Conservation (phyloP, 2,797 vertebrate species). For the Synaphobranchus kaupii region DNA sequence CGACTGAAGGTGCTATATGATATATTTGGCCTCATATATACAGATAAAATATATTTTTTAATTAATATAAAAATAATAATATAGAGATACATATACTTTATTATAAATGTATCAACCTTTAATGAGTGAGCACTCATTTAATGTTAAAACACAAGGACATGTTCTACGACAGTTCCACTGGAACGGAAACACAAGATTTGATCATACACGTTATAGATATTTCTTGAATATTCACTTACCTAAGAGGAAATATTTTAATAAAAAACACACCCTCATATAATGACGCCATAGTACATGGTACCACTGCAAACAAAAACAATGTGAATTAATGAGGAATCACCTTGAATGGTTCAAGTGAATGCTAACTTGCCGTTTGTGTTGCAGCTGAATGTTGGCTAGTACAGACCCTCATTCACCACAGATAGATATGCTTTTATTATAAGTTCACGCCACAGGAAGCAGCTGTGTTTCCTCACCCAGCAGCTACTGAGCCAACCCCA, state of each 20-base stretch:
- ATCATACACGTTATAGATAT: background rate
- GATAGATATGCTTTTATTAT: background rate
- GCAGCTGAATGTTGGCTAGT: background rate
- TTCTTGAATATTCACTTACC: background rate
- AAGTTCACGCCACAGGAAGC: background rate
- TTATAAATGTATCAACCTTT: too few relatives aligned
- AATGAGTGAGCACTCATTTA: too few relatives aligned
- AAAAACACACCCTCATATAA: background rate
- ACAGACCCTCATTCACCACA: background rate
- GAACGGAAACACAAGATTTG: background rate
- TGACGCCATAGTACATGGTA: background rate
- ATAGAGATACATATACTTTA: background rate
- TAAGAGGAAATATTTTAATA: background rate
- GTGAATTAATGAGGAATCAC: background rate
- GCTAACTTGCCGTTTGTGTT: background rate
- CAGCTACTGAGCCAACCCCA: background rate
- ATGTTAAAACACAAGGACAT: background rate
- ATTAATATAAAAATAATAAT: background rate
- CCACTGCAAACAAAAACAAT: background rate
- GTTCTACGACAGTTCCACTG: background rate
- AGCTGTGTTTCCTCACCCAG: background rate
- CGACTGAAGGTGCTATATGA: too few relatives aligned
- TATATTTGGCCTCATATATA: too few relatives aligned
- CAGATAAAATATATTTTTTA: too few relatives aligned
- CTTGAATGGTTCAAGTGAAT: background rate